Conservation (phyloP, 2,888 invertebrate genomes). For the Andrena chrysosceles region DNA sequence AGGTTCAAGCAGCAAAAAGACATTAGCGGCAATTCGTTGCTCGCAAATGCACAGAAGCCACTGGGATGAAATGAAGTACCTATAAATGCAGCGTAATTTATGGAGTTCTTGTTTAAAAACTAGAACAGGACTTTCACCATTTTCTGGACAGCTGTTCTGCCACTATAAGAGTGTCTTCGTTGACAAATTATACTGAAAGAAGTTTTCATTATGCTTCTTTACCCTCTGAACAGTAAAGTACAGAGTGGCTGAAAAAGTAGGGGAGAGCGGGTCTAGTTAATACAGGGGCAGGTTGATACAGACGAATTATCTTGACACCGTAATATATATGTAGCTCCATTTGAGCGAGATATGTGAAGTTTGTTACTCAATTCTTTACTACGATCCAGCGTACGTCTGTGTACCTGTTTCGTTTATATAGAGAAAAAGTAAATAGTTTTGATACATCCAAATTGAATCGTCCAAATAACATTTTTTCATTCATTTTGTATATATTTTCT, state of each 20-base stretch:
- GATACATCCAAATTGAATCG: too few relatives aligned
- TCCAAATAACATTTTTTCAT: too few relatives aligned
- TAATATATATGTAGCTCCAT: too few relatives aligned
- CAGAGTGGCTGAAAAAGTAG: not conserved
- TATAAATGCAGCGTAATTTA: constrained; percentile 7
- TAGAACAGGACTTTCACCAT: not conserved
- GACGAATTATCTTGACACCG: too few relatives aligned
- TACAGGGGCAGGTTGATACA: too few relatives aligned
- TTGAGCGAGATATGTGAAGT: too few relatives aligned
- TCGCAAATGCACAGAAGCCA: not conserved
- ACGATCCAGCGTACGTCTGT: too few relatives aligned
- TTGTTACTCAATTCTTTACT: too few relatives aligned
- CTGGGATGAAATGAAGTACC: not conserved
- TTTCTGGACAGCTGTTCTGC: not conserved
- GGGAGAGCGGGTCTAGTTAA: too few relatives aligned
- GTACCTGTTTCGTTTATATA: too few relatives aligned
- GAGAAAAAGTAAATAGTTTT: too few relatives aligned
- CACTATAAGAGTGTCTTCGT: not conserved
- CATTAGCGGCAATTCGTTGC: constrained; percentile 7
- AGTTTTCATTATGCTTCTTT: not conserved
- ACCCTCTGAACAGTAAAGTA: not conserved
- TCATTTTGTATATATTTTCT: too few relatives aligned
- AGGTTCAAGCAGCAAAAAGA: not conserved
- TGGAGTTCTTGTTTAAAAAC: not conserved
- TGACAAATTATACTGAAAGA: not conserved